Percentiles rank a stretch among this genome's conserved stretches.
Evolutionary conservation across 1,140 invertebrate species (phyloP).

Genomic region (Hormaphis cornu): DNA sequence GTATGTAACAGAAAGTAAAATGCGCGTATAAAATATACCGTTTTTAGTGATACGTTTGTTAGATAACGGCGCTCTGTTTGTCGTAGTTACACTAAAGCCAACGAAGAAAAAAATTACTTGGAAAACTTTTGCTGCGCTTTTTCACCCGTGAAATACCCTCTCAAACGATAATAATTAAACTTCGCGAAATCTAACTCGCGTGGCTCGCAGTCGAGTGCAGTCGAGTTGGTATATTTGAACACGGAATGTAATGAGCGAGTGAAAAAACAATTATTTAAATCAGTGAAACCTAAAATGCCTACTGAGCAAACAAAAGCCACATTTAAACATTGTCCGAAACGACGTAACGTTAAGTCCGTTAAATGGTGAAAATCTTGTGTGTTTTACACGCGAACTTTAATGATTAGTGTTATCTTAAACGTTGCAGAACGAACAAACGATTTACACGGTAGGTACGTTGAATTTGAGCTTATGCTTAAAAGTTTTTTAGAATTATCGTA

Average conservation of each 20-base stretch:
- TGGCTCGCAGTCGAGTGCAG: slow-evolving; percentile 1
- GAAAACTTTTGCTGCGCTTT: not conserved
- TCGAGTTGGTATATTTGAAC: slow-evolving; percentile 13
- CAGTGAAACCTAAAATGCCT: not conserved
- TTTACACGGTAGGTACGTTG: too few species aligned
- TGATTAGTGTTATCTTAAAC: too few species aligned
- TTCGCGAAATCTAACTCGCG: not conserved
- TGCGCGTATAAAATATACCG: too few species aligned
- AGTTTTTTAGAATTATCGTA: too few species aligned
- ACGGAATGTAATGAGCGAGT: not conserved
- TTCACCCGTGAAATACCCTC: slow-evolving; percentile 22
- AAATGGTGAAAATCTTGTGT: too few species aligned
- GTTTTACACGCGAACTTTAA: too few species aligned
- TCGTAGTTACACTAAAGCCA: not conserved
- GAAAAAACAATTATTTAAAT: slow-evolving; percentile 21
- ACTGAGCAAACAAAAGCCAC: not conserved
- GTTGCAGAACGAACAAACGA: too few species aligned
- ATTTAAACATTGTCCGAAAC: not conserved
- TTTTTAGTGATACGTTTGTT: too few species aligned
- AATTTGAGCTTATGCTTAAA: too few species aligned
- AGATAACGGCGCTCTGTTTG: too few species aligned
- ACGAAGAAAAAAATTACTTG: not conserved
- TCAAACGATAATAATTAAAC: slow-evolving; percentile 20
- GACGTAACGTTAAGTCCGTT: too few species aligned
- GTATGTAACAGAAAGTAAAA: too few species aligned